A percentile compares a stretch with the other conserved stretches of the same genome.
Evolutionary conservation across 2,113 vertebrate genomes (phyloP).

Genomic region (Datnioides undecimradiatus): DNA sequence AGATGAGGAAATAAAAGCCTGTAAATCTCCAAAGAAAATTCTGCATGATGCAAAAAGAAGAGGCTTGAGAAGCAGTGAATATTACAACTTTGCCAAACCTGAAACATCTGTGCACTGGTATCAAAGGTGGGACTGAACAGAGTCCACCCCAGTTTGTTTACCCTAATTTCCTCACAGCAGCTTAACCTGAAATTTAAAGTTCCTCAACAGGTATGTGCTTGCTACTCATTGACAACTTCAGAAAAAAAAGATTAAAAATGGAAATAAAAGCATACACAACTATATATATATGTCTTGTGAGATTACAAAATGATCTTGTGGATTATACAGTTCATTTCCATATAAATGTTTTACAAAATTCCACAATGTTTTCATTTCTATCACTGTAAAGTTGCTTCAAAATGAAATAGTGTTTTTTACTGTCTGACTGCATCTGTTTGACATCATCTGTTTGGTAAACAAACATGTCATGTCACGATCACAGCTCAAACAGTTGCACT

Average conservation of each 20-base stretch:
- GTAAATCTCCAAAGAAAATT: constrained; percentile 6
- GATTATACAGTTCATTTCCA: not conserved
- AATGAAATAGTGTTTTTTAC: not conserved
- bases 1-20: not conserved
- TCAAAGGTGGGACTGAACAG: constrained; percentile 32
- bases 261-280: not conserved
- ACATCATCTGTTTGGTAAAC: not conserved
- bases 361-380: not conserved
- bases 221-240: not conserved
- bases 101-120: not conserved
- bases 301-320: not conserved
- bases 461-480: not conserved
- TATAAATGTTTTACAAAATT: not conserved
- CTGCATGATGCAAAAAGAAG: constrained; percentile 14
- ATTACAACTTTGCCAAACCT: not conserved
- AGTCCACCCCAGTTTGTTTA: constrained; percentile 52
- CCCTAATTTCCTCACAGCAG: constrained; percentile 16
- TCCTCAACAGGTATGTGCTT: no score
- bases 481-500: not conserved
- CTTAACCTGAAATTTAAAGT: not conserved
- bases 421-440: not conserved
- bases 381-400: not conserved
- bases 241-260: not conserved
- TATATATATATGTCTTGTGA: not conserved
- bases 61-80: constrained; percentile 8